A percentile compares a stretch with the other conserved stretches of the same genome.
phyloP scores from a whole-genome alignment of 2,888 invertebrate species.

The Dorcus hopei region DNA sequence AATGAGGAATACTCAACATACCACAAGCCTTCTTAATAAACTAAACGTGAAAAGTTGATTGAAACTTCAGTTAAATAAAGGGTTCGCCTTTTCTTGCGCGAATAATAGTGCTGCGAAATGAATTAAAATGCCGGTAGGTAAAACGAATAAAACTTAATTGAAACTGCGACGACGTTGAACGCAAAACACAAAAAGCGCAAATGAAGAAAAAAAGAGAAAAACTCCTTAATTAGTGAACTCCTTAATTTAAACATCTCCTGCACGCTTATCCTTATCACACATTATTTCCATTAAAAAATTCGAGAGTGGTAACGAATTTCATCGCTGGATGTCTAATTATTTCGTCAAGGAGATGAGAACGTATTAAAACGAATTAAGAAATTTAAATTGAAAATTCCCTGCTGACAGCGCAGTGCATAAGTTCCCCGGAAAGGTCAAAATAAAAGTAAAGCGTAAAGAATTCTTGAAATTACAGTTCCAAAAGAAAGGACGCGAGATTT shows the following conservation, averaged over 20 bases:
- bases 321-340: neutral
- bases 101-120: neutral
- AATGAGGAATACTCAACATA: too few relatives aligned
- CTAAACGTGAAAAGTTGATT: neutral
- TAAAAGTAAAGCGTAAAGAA: conserved; percentile 10
- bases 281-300: too few relatives aligned
- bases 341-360: neutral
- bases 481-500: conserved; percentile 36
- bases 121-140: neutral
- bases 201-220: neutral
- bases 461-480: conserved; percentile 22
- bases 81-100: neutral
- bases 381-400: neutral
- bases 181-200: neutral
- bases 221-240: conserved; percentile 7
- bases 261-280: neutral
- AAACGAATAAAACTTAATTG: conserved; percentile 8
- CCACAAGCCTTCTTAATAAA: too few relatives aligned
- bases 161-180: neutral
- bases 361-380: neutral
- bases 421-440: neutral
- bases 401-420: neutral
- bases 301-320: neutral
- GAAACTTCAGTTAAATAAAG: neutral
- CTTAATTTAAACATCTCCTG: conserved; percentile 9